Conservation (phyloP, 2,113 vertebrate species). For the Struthidea cinerea region DNA sequence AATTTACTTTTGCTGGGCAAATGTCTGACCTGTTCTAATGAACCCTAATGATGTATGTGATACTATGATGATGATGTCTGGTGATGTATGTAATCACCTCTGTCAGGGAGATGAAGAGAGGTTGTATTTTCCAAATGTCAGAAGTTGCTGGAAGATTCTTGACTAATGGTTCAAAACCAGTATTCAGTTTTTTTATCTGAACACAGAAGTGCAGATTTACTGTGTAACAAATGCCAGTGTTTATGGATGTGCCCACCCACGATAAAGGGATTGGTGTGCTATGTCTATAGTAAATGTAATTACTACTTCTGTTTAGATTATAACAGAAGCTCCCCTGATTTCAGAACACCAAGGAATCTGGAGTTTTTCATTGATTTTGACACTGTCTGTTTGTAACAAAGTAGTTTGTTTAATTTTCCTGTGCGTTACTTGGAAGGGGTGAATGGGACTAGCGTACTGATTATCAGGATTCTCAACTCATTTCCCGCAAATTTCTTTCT, state of each 20-base stretch:
- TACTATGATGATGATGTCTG: neutral
- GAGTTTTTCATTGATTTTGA: conserved; percentile 12
- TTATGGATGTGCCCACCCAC: neutral
- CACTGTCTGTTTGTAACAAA: neutral
- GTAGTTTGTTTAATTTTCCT: neutral
- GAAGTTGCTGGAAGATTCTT: neutral
- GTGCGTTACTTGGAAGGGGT: neutral
- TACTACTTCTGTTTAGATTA: neutral
- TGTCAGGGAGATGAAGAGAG: neutral
- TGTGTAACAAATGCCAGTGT: neutral
- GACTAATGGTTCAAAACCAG: neutral
- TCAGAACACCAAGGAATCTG: neutral
- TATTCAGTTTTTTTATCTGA: neutral
- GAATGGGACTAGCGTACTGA: neutral
- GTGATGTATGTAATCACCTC: neutral
- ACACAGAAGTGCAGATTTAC: neutral
- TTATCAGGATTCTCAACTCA: neutral
- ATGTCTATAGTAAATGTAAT: neutral
- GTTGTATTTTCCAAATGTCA: neutral
- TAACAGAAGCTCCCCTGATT: neutral
- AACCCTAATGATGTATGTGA: neutral
- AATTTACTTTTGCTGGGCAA: neutral
- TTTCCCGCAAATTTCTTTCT: neutral
- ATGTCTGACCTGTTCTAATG: neutral
- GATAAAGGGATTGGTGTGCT: neutral